These are phyloP conservation scores for Gnathonemus longibarbis DNA, from an alignment of 2,113 vertebrate species.

Conservation along the genomic window DNA sequence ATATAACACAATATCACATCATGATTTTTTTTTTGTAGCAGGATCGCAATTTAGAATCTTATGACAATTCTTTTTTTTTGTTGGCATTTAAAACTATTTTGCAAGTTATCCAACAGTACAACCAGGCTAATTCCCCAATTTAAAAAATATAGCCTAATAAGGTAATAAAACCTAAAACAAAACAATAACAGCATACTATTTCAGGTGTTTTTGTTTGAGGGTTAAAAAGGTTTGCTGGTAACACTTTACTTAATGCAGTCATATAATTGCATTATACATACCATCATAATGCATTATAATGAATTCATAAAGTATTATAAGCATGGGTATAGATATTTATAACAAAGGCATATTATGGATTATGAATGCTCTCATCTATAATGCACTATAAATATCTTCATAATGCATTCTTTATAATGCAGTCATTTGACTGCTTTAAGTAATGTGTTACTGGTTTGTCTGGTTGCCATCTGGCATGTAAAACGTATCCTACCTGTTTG, in stretches of 20 bases:
- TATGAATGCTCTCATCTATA: not conserved
- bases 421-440: not conserved
- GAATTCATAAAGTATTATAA: not conserved
- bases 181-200: too few relatives aligned
- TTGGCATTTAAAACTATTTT: not conserved
- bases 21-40: not conserved
- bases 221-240: not conserved
- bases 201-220: too few relatives aligned
- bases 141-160: too few relatives aligned
- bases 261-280: not conserved
- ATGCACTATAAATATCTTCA: not conserved
- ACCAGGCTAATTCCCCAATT: too few relatives aligned
- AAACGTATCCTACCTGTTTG: not conserved
- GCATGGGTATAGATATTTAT: not conserved
- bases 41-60: not conserved
- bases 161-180: too few relatives aligned
- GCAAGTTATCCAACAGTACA: too few relatives aligned
- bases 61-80: not conserved
- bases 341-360: not conserved
- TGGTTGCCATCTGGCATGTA: not conserved
- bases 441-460: not conserved
- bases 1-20: not conserved
- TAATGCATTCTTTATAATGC: not conserved
- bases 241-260: not conserved
- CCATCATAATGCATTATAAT: not conserved